phyloP scores from a whole-genome alignment of 1,140 invertebrate species.

The Sitobion miscanthi region DNA sequence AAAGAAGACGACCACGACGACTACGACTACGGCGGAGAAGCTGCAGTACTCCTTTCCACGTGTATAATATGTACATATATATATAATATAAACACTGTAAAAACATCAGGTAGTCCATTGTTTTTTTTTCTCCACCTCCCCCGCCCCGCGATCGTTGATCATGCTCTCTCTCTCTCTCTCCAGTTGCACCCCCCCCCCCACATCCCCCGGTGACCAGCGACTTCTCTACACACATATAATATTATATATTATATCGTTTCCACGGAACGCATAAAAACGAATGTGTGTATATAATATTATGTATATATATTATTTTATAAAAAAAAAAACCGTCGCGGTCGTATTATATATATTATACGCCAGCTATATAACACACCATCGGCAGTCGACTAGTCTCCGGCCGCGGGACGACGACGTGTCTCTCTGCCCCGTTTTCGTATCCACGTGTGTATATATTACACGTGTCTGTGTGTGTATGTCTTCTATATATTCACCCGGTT shows the following conservation, averaged over 20 bases:
- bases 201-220: not conserved
- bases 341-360: not conserved
- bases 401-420: not conserved
- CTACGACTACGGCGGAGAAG: not conserved
- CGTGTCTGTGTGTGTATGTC: not conserved
- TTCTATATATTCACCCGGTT: conserved; percentile 15
- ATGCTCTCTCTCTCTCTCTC: too few species aligned
- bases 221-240: not conserved
- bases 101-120: conserved; percentile 45
- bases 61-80: not conserved
- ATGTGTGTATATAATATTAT: not conserved
- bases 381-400: not conserved
- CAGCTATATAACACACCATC: not conserved
- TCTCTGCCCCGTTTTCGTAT: conserved; percentile 12
- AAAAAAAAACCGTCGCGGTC: not conserved
- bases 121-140: not conserved
- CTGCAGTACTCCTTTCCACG: not conserved
- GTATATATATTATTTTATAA: not conserved
- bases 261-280: conserved; percentile 18
- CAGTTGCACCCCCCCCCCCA: not conserved
- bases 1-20: not conserved
- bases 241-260: too few species aligned
- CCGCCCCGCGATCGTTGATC: not conserved
- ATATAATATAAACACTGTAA: conserved; percentile 20
- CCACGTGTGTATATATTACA: not conserved